These are phyloP conservation scores for Taenioides sp. DNA, from an alignment of 2,797 vertebrate species.

Conservation along the genomic window DNA sequence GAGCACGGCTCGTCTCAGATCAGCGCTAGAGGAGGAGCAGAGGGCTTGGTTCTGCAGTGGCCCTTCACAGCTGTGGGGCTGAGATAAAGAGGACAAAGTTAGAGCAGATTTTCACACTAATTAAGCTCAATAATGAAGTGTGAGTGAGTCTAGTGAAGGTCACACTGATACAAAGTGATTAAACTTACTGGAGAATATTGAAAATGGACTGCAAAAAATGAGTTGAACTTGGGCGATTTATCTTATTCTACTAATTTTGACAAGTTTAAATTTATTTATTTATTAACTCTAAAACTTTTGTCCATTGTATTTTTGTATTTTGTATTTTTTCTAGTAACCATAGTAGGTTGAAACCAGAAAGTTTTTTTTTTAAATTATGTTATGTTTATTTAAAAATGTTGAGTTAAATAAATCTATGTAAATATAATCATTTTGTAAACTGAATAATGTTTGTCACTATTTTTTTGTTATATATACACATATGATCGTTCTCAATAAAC, in stretches of 20 bases:
- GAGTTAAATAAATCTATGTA: too few relatives aligned
- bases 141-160: slow-evolving; percentile 54
- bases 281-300: too few relatives aligned
- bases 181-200: slow-evolving; percentile 27
- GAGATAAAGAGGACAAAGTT: slow-evolving; percentile 59
- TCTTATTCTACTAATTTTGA: background rate
- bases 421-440: too few relatives aligned
- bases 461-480: too few relatives aligned
- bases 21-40: slow-evolving; percentile 30
- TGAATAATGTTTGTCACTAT: too few relatives aligned
- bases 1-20: slow-evolving; percentile 46
- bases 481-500: too few relatives aligned
- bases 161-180: slow-evolving; percentile 54
- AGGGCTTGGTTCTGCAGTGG: slow-evolving; percentile 51
- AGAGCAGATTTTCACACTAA: slow-evolving; percentile 64
- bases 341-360: too few relatives aligned
- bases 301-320: too few relatives aligned
- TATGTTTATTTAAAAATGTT: too few relatives aligned
- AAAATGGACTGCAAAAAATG: background rate
- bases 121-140: slow-evolving; percentile 62
- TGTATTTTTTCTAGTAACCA: too few relatives aligned
- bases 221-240: background rate
- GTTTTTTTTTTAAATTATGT: too few relatives aligned
- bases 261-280: background rate
- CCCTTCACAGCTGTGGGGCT: slow-evolving; percentile 61